Base-by-base conservation (phyloP, 2,888 invertebrate genomes). In the Eucriotettix oculatus region DNA sequence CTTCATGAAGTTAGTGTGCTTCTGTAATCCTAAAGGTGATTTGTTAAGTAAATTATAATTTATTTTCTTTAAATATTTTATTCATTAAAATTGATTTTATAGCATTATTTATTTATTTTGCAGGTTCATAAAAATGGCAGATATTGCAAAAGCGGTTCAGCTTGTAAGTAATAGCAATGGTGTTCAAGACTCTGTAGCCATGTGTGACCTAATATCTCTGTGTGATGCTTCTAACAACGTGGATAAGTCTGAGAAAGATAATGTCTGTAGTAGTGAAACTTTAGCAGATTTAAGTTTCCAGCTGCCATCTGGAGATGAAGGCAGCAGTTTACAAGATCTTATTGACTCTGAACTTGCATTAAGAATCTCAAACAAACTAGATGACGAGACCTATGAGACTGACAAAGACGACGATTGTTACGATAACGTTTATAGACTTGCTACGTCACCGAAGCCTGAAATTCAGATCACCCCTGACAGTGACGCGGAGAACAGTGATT, bases 71-170 rank as follows among this genome's bases (percentile, higher is more conserved):
- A 29, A 5, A 29, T 29, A 29, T 29, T 29, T n/a, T 29, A 29
- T 2, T 29, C 2, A 29, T 29, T 29, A 29, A 29, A 29, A 29
- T 7, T 29, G 29, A 29, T 7, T 29, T 29, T 2, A 29, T 29
- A 29, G 7, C 29, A 5, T 5, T 29, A 29, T 29, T 29, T 29
- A 29, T 29, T 29, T 29, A 29, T 29, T 29, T 29, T 29, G 29
- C 29, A 29, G 29, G 29, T 29, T 29, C 29, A 29, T 29, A 48
- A 9, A 48, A 14, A 68, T 68, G 68, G 68, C 67, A 29, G 68
- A 66, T 54, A 65, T 67, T 42, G 66, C 66, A 54, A 66, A 67
- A 58, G 66, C 63, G 53, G 60, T 60, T 56, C 56, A 59, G 52
- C 61, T 60, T 58, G 65, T 66, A 60, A 64, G 64, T 64, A 65